These are phyloP conservation scores for Karalla daura DNA, from an alignment of 2,797 vertebrate species.

Conservation along the genomic window DNA sequence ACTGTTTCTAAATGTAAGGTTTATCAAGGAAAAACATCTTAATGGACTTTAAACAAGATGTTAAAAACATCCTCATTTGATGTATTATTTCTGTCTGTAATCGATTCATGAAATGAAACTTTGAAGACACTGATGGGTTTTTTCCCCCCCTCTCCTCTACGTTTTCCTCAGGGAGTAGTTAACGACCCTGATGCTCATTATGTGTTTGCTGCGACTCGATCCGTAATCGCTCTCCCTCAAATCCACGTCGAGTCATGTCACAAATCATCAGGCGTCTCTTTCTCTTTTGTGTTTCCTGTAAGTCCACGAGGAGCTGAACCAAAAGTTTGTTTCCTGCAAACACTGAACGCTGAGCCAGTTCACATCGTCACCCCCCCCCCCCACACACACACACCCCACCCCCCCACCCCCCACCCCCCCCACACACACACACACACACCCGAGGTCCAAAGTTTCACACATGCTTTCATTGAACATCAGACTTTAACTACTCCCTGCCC, in stretches of 20 bases:
- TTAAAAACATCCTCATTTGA: slow-evolving; percentile 55
- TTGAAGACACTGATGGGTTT: slow-evolving; percentile 83
- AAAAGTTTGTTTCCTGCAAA: slow-evolving; percentile 84
- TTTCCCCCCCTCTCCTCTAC: slow-evolving; percentile 29
- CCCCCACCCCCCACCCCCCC: too few species aligned
- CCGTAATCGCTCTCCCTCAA: slow-evolving; percentile 20
- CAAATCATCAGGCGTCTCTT: slow-evolving; percentile 12
- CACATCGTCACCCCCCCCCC: slow-evolving; percentile 49
- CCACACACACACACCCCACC: too few species aligned
- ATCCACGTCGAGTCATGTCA: slow-evolving; percentile 33
- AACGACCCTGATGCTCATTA: slow-evolving; percentile 6
- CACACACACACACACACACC: too few species aligned
- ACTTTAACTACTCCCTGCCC: slow-evolving; percentile 70
- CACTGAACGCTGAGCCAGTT: slow-evolving; percentile 84
- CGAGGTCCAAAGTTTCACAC: slow-evolving; percentile 29
- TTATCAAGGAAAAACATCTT: slow-evolving; percentile 44
- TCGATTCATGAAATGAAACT: slow-evolving; percentile 69
- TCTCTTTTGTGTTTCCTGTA: slow-evolving; percentile 5
- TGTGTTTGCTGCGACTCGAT: slow-evolving; percentile 16
- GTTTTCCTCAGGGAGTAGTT: slow-evolving; percentile 75
- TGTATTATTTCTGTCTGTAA: slow-evolving; percentile 67
- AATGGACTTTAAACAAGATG: slow-evolving; percentile 53
- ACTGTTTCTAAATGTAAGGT: slow-evolving; percentile 43
- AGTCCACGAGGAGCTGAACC: slow-evolving; percentile 56
- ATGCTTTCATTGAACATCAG: not conserved